Base-by-base conservation (phyloP, 2,797 vertebrate species). In the Coendou prehensilis region DNA sequence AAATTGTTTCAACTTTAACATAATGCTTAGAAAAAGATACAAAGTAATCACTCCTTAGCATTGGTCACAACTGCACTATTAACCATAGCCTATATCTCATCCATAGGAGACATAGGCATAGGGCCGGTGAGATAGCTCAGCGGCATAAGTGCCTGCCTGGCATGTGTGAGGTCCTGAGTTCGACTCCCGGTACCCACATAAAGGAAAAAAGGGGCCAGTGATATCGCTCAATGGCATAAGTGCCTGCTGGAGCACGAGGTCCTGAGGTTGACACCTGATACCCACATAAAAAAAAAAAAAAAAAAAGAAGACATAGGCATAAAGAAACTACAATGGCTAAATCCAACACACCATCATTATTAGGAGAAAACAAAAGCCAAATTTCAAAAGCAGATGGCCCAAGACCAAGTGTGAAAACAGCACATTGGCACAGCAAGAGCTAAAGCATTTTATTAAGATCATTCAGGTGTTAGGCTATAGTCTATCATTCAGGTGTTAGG, bases 361-460 rank as follows among this genome's bases (percentile, higher is more conserved):
- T 56, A 71, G 75, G 78, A 90, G 67, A 94, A 95, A 93, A 95
- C 20, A 87, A 89, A 96, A 81, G 71, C 4, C 61, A 90, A 93
- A 80, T 85, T 54, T 73, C 50, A 83, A 87, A 95, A 92, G n/a
- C 79, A 88, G 47, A 83, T 56, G 50, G 41, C 57, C 75, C 28
- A 8, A 45, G 61, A 85, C 23, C 81, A 95, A 89, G 57, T 73
- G 11, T 52, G 52, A 94, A 80, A 87, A 50, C 14, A 71, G 57
- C 20, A 47, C 45, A 37, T 11, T 15, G 61, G 59, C 54, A 67
- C 4, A 41, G 57, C 10, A 76, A 79, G n/a, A 91, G 57, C 67
- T 45, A 33, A 82, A 89, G 63, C 71, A 11, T 91, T 79, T 69
- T 69, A 47, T 78, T 61, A 87, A 94, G 81, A 84, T 37, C 57